phyloP scores from a whole-genome alignment of 2,888 invertebrate genomes.

The Pseudoips prasinana region DNA sequence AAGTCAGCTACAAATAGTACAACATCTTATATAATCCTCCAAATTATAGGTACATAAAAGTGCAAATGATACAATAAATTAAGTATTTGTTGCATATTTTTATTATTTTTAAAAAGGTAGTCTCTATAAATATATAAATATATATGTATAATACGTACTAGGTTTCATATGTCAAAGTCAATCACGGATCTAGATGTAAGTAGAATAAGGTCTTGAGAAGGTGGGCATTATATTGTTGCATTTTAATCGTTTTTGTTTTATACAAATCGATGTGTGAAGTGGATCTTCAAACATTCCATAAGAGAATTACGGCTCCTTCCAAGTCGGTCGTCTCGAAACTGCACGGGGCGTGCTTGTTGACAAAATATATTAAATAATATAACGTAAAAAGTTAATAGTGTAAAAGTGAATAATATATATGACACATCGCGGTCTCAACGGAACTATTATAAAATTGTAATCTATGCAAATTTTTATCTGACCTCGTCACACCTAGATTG shows the following conservation, averaged over 20 bases:
- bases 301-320: slow-evolving; percentile 61
- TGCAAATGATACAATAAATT: slow-evolving; percentile 6
- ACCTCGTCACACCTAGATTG: slow-evolving; percentile 69
- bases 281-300: slow-evolving; percentile 54
- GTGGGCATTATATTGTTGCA: slow-evolving; percentile 52
- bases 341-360: slow-evolving; percentile 35
- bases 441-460: slow-evolving; percentile 54
- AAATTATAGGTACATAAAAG: slow-evolving; percentile 3
- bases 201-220: slow-evolving; percentile 50
- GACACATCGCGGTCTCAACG: slow-evolving; percentile 35
- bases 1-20: slow-evolving; percentile 1
- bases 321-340: slow-evolving; percentile 59
- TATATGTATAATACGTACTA: slow-evolving; percentile 23
- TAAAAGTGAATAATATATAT: slow-evolving; percentile 45
- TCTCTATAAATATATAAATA: no score
- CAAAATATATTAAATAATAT: slow-evolving; percentile 36
- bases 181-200: slow-evolving; percentile 38
- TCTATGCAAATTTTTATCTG: slow-evolving; percentile 64
- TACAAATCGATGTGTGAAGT: slow-evolving; percentile 60
- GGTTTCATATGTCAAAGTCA: slow-evolving; percentile 42
- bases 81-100: slow-evolving; percentile 3
- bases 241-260: slow-evolving; percentile 65
- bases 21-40: slow-evolving; percentile 4
- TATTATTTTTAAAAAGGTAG: no score
- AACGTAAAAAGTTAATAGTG: slow-evolving; percentile 34